Percentiles rank a stretch among this genome's conserved stretches.
Conservation (phyloP, 35 echinoderm and acorn worm genomes). For the Apostichopus japonicus region DNA sequence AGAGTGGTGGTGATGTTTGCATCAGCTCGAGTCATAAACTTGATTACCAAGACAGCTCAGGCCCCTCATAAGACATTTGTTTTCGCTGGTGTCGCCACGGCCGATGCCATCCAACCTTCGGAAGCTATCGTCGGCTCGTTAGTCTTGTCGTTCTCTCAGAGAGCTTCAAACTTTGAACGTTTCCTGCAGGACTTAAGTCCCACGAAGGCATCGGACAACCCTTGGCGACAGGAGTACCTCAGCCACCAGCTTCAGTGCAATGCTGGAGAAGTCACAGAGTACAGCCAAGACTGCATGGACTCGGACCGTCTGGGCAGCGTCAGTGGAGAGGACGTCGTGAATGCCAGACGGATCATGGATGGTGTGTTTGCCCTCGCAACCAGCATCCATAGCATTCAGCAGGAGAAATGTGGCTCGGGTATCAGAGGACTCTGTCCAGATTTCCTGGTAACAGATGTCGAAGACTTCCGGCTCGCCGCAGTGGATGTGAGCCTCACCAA, state of each 20-base stretch:
- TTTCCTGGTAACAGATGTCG: background rate
- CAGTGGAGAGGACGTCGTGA: background rate
- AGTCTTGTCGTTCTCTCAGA: background rate
- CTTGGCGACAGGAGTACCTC: slow-evolving; percentile 25
- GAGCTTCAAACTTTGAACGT: background rate
- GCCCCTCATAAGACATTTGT: slow-evolving; percentile 30
- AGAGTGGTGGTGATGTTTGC: slow-evolving; percentile 26
- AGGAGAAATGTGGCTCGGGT: background rate
- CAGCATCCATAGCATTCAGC: slow-evolving; percentile 11
- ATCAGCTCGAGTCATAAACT: background rate
- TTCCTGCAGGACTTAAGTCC: background rate
- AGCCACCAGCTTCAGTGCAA: slow-evolving; percentile 1
- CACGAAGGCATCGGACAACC: background rate
- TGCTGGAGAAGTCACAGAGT: background rate
- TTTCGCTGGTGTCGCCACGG: background rate
- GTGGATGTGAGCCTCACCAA: background rate
- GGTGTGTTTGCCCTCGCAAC: slow-evolving; percentile 22
- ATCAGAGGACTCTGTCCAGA: background rate
- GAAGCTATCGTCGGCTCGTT: slow-evolving; percentile 12
- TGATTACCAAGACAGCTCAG: background rate
- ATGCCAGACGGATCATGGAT: slow-evolving; percentile 26
- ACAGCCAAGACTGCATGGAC: background rate
- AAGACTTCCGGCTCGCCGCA: background rate
- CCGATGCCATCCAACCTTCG: background rate
- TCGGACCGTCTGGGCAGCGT: background rate